Evolutionary conservation across 2,797 vertebrate genomes (phyloP), one percentile per base, ranked within the genome.

Genomic region (Sebastolobus alascanus): DNA sequence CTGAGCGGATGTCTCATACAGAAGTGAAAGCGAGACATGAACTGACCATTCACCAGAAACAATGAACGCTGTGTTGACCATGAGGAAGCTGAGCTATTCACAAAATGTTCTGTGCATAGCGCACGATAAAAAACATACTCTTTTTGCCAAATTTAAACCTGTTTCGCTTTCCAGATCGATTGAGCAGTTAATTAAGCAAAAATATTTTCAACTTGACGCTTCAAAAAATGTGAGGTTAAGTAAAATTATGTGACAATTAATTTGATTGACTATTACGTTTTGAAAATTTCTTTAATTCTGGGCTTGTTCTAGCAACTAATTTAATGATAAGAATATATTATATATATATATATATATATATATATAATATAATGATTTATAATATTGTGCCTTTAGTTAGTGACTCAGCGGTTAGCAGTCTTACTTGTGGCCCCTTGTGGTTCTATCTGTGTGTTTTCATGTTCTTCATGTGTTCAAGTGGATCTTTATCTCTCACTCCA

Each of bases 1-100:
- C 46, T 65, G 20, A 73, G 72, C 63, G 43, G 52, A 69, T 4
- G 4, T 65, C 52, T 58, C 56, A 55, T 40, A 29, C 3, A 9
- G 77, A 83, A 68, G 74, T 59, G 85, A 85, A 83, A 81, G 78
- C 1, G 1, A 75, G 58, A 82, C 31, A 16, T 65, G 66, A 84
- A 64, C 2, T 38, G n/a, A 75, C 61, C 81, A 50, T 73, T 89
- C 40, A 37, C 52, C 4, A 11, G 71, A 82, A 80, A 78, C 73
- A 72, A 50, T 60, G 73, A 67, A 11, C 3, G 8, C 80, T 64
- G 54, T 89, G 75, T 80, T 84, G 37, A 63, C 3, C 9, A 4
- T 52, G 60, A 73, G 72, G 18, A 75, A 76, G 58, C 71, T 3
- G 43, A 77, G 31, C 25, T 27, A 50, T 67, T 77, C n/a, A 37